Base-by-base conservation (phyloP, 92 coral and sea anemone genomes). In the Desmophyllum pertusum region DNA sequence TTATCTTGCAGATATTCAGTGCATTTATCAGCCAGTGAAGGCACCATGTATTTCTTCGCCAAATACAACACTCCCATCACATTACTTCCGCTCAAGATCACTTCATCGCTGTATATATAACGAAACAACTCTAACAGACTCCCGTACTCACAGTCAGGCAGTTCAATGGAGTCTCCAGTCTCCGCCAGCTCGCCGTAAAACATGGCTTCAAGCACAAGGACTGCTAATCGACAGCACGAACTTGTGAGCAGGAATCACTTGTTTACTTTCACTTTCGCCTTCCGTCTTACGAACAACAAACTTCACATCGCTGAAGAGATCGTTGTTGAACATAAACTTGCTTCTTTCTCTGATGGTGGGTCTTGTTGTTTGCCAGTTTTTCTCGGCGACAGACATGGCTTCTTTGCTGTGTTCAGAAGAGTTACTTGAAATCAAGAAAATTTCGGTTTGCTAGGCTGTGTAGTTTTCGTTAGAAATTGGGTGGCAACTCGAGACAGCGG, bases 31-130 rank as follows among this genome's bases (percentile, higher is more conserved):
- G 83, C 92, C 35, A 92, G 89, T 23, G 84, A 81, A 23, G 93
- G 91, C 57, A 92, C 43, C 42, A 92, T 92, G 71, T 89, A 92
- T 81, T 92, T 92, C 31, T 83, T 92, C 3, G 95, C 95, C 38
- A 92, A 76, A 77, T 92, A 92, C 45, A 86, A 68, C n/a, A 92
- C 91, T 67, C 83, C 84, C 77, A 92, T 92, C 9, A 88, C 95
- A 15, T 81, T 86, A 17, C 57, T 88, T 19, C 87, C 91, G 59
- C 86, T 83, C 72, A 89, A 45, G 8, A 39, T 69, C 38, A 85
- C 87, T 48, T 92, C 93, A 59, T 92, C 93, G 30, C 85, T 81
- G 77, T 92, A 92, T 42, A 92, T 31, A 41, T 86, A 92, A 19
- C 90, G 87, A 52, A 92, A 62, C 71, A 92, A 85, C 61, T 89